Evolutionary conservation across 2,888 invertebrate genomes (phyloP), one percentile per base, ranked within the genome.

Genomic region (Sesia apiformis): DNA sequence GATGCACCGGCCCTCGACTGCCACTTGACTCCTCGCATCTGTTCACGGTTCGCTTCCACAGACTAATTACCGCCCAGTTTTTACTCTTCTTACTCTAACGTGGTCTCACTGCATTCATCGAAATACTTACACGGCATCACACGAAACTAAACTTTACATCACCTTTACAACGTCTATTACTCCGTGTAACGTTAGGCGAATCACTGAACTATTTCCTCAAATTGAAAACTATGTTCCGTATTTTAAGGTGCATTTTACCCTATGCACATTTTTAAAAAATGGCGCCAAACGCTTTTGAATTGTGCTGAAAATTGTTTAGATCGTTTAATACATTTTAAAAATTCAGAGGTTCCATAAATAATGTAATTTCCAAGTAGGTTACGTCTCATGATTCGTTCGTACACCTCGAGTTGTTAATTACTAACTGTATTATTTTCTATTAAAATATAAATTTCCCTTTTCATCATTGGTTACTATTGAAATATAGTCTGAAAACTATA

Each of bases 61-160:
- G 74, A 83, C 84, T 86, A 84, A 86, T 86, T 86, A 85, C 80
- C 67, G 64, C 74, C 65, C 72, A 77, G 76, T 82, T 81, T 82
- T 81, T 81, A 79, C 53, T 78, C 74, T 71, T 72, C 72, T 72
- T 70, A 58, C 74, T 70, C 68, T 75, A 70, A 76, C 74, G 72
- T 78, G 74, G 73, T 78, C 46, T 46, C 8, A 8, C 46, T 46
- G 46, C 46, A 46, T 46, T 46, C 46, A 46, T 46, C 23, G 46
- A 46, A 46, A 46, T 46, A 46, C 8, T 46, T 46, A 46, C 46
- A 23, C 58, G 63, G 67, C 67, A 66, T 63, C 62, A 61, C 70
- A 66, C 70, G 65, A 74, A 70, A 72, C 72, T 71, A 65, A 67
- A 69, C 72, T 69, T 67, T 67, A 23, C 23, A 2, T 23, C 23